A percentile compares a stretch with the other conserved stretches of the same genome.
Conservation (phyloP, 2,113 vertebrate species). For the Phaetusa simplex region DNA sequence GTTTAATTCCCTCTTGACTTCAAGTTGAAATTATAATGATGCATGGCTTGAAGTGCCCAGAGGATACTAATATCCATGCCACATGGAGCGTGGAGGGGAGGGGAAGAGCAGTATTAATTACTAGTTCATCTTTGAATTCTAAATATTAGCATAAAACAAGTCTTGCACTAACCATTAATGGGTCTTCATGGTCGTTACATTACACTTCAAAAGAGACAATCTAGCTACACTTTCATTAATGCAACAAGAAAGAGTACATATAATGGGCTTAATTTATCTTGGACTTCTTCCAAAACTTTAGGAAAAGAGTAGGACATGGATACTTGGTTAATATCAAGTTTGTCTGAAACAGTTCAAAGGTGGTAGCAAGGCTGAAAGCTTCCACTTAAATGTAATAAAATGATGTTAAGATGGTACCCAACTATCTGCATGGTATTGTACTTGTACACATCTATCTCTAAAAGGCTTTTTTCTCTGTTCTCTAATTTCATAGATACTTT, state of each 20-base stretch:
- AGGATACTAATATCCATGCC: conserved; percentile 52
- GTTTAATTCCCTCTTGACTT: conserved; percentile 83
- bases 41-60: conserved; percentile 62
- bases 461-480: background rate
- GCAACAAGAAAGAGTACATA: conserved; percentile 16
- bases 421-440: background rate
- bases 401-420: background rate
- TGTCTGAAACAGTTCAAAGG: conserved; percentile 27
- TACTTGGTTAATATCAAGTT: conserved; percentile 44
- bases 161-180: conserved; percentile 7
- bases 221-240: conserved; percentile 29
- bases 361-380: conserved; percentile 15
- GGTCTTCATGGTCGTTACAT: conserved; percentile 20
- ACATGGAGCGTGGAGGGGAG: background rate
- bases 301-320: background rate
- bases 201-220: conserved; percentile 46
- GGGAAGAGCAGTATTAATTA: conserved; percentile 52
- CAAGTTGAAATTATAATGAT: conserved; percentile 85
- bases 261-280: conserved; percentile 50
- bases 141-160: conserved; percentile 54
- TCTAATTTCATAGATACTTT: background rate
- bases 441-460: background rate
- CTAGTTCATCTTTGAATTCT: conserved; percentile 53
- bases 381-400: background rate
- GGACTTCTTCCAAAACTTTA: conserved; percentile 39